phyloP scores from a whole-genome alignment of 1,140 invertebrate genomes.

The Drosophila auraria region DNA sequence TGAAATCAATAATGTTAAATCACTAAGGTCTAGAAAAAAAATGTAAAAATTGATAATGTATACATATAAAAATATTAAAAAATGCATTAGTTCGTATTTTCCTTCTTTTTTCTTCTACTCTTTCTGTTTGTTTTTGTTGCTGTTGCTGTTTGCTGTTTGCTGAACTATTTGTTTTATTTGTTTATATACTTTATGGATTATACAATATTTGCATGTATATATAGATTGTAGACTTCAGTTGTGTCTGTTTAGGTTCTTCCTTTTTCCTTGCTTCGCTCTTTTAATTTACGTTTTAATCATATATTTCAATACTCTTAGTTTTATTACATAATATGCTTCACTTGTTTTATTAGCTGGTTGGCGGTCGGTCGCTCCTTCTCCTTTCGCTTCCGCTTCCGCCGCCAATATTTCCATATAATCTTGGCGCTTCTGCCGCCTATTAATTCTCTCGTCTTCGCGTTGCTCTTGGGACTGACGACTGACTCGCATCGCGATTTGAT shows the following conservation, averaged over 20 bases:
- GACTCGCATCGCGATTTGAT: constrained; percentile 26
- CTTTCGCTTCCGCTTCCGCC: constrained; percentile 9
- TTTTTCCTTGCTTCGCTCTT: constrained; percentile 26
- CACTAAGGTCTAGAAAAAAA: constrained; percentile 84
- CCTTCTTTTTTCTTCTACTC: constrained; percentile 39
- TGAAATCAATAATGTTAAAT: constrained; percentile 85
- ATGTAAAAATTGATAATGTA: constrained; percentile 85
- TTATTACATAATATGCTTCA: constrained; percentile 73
- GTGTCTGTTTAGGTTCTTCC: constrained; percentile 30
- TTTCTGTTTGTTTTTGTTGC: background rate
- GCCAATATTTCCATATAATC: constrained; percentile 30
- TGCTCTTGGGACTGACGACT: constrained; percentile 19
- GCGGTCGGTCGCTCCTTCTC: constrained; percentile 3
- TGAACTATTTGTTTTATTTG: constrained; percentile 71
- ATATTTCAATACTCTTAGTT: constrained; percentile 76
- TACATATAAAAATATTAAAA: constrained; percentile 85
- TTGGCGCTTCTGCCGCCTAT: background rate
- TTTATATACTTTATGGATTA: constrained; percentile 71
- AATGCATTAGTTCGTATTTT: constrained; percentile 81
- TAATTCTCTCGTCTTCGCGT: constrained; percentile 7
- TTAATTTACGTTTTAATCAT: constrained; percentile 56
- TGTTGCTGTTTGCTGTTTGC: constrained; percentile 36
- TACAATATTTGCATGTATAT: constrained; percentile 46
- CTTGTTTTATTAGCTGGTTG: constrained; percentile 23
- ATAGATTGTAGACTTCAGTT: constrained; percentile 60